Conservation (phyloP, 1,140 invertebrate species). For the Rhopalosiphum maidis region DNA sequence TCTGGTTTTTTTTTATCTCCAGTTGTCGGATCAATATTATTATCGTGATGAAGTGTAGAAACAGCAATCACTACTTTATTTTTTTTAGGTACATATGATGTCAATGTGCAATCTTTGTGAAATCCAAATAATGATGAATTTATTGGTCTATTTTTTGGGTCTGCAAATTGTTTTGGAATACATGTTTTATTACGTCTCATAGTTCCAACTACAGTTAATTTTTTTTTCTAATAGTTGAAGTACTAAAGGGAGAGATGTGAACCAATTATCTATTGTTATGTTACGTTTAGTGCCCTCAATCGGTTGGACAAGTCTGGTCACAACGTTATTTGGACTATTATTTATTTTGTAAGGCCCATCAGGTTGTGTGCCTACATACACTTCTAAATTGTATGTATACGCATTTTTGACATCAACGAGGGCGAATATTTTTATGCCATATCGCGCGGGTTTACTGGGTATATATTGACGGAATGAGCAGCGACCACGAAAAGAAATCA, state of each 20-base stretch:
- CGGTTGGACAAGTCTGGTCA: constrained; percentile 58
- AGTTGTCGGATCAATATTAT: constrained; percentile 59
- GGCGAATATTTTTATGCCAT: constrained; percentile 64
- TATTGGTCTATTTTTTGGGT: constrained; percentile 47
- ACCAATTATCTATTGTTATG: constrained; percentile 59
- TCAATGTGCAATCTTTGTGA: constrained; percentile 48
- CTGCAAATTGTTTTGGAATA: constrained; percentile 57
- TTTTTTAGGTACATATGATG: constrained; percentile 58
- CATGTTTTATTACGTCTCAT: constrained; percentile 59
- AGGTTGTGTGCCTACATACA: constrained; percentile 62
- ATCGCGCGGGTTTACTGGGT: constrained; percentile 61
- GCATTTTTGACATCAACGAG: constrained; percentile 61
- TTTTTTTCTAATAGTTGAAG: constrained; percentile 60
- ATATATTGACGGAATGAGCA: constrained; percentile 62
- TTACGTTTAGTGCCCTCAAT: constrained; percentile 60
- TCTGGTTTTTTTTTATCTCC: constrained; percentile 62
- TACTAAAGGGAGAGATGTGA: constrained; percentile 60
- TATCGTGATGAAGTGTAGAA: constrained; percentile 60
- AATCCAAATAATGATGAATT: constrained; percentile 54
- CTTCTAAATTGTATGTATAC: constrained; percentile 62
- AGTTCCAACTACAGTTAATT: constrained; percentile 61
- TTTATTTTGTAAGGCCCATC: constrained; percentile 59
- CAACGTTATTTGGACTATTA: neutral
- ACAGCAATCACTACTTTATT: constrained; percentile 62
- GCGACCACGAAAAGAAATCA: constrained; percentile 63